Evolutionary conservation across 1,140 invertebrate species (phyloP), one percentile per base, ranked within the genome.

Genomic region (Atta texana): DNA sequence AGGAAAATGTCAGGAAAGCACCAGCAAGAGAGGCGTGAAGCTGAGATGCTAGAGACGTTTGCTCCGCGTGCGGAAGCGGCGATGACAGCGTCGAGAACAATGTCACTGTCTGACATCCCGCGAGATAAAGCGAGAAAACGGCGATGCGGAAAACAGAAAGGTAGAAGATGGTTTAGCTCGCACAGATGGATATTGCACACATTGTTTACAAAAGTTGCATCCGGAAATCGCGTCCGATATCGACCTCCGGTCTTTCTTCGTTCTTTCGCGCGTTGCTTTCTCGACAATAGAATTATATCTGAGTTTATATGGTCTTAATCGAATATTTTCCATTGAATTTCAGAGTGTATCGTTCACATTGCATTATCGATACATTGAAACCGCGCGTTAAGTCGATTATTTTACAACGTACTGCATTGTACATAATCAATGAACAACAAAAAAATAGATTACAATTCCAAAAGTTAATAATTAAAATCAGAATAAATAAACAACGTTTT

Each of bases 61-160:
- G 66, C 68, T 53, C 21, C 39, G 28, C 21, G 80, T 55, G 80
- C 28, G 71, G 21, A 39, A 76, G 74, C 68, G 28, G 39, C 68
- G 61, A 75, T 64, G 81, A 53, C 71, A 85, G 57, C 49, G 81
- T n/a, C 81, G 44, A 64, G 71, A 76, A 85, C 68, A 85, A 76
- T 85, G 71, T 85, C 81, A 76, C 18, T 76, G 57, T 49, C 57
- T 61, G 44, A 57, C 55, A 39, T 18, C 4, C 61, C 16, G 31
- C 28, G 18, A 55, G 55, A 63, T 75, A 85, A 85, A 85, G 59
- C 28, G 59, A 44, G 81, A 31, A 66, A 66, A 14, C 59, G 39
- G 55, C 39, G 39, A 53, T 3, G 68, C 31, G 61, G 51, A 39
- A 39, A 66, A 51, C 8, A 55, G 76, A 80, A 80, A 44, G 51